A percentile compares a stretch with the other conserved stretches of the same genome.
phyloP scores from a whole-genome alignment of 2,797 vertebrate species.

The Sphenopsis melanotis region DNA sequence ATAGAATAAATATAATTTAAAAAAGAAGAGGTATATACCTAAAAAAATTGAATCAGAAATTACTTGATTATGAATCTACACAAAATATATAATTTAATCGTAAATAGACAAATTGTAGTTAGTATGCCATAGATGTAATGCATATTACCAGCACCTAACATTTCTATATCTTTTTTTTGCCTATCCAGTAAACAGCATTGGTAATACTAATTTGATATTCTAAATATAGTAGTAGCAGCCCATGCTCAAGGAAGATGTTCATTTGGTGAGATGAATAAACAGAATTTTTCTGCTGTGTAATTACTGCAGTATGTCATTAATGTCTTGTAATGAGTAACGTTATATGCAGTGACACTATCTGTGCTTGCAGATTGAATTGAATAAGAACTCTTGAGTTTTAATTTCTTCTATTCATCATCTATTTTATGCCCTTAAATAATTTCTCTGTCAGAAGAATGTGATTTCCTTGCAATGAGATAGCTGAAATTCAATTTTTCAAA shows the following conservation, averaged over 20 bases:
- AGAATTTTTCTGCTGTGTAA: neutral
- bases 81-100: neutral
- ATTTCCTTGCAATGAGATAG: neutral
- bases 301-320: neutral
- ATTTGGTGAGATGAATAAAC: neutral
- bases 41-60: neutral
- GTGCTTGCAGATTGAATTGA: neutral
- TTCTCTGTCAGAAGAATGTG: neutral
- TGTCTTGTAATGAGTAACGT: conserved; percentile 32
- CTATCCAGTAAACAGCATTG: neutral
- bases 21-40: neutral
- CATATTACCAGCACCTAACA: neutral
- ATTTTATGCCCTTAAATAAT: neutral
- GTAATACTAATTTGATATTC: neutral
- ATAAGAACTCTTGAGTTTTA: conserved; percentile 13
- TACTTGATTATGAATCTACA: neutral
- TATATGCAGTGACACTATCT: conserved; percentile 16
- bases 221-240: neutral
- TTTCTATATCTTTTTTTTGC: neutral
- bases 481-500: neutral
- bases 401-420: conserved; percentile 4
- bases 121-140: neutral
- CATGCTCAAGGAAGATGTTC: neutral
- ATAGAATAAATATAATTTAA: neutral
- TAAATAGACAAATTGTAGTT: neutral